Conservation (phyloP, 2,888 invertebrate genomes). For the Anagyrus pseudococci region DNA sequence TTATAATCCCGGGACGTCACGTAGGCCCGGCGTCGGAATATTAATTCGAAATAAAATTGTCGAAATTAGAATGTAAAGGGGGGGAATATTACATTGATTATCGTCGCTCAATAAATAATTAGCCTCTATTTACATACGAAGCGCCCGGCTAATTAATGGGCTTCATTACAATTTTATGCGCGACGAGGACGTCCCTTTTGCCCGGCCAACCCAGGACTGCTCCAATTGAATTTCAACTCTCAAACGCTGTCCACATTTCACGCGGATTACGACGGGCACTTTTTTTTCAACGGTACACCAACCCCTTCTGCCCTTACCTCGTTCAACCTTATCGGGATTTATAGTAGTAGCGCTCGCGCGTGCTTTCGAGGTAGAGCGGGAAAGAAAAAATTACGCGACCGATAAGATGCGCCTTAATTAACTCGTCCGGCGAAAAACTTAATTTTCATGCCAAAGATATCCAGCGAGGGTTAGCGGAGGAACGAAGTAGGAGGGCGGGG, state of each 20-base stretch:
- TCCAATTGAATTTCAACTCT: constrained; percentile 27
- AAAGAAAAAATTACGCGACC: constrained; percentile 24
- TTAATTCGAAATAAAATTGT: no score
- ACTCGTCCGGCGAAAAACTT: constrained; percentile 26
- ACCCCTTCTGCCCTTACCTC: no score
- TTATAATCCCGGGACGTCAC: no score
- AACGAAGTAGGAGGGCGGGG: neutral
- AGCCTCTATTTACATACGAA: constrained; percentile 15
- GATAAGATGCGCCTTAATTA: constrained; percentile 38
- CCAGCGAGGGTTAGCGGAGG: neutral
- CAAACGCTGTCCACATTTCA: constrained; percentile 7
- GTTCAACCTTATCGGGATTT: no score
- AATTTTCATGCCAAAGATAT: constrained; percentile 26
- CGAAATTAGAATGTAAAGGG: no score
- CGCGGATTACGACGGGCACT: neutral
- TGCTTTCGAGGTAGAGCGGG: no score
- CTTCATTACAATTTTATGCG: constrained; percentile 23
- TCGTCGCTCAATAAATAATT: constrained; percentile 22
- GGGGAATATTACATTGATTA: constrained; percentile 8
- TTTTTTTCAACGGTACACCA: neutral
- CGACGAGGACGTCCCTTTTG: neutral
- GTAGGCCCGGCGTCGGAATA: no score
- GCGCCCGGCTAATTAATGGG: constrained; percentile 14
- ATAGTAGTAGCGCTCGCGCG: neutral
- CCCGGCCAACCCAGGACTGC: neutral